phyloP scores from a whole-genome alignment of 2,888 invertebrate species.

The Sphecodes monilicornis region DNA sequence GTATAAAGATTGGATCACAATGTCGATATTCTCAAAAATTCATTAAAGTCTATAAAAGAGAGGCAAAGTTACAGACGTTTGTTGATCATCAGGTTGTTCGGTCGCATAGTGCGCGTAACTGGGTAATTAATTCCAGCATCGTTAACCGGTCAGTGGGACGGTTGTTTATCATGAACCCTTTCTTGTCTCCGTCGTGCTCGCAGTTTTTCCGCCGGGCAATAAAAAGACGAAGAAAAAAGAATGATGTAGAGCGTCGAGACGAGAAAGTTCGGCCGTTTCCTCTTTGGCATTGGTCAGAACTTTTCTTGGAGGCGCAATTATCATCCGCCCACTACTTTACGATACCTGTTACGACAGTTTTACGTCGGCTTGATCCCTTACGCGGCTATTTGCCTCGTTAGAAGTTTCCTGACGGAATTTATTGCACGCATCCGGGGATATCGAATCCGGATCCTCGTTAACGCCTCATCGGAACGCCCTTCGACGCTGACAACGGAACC shows the following conservation, averaged over 20 bases:
- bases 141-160: not conserved
- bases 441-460: conserved; percentile 40
- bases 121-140: conserved; percentile 27
- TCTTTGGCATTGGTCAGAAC: not conserved
- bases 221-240: not conserved
- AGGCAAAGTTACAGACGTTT: not conserved
- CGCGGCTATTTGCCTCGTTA: conserved; percentile 28
- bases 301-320: conserved; percentile 27
- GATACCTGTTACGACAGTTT: conserved; percentile 28
- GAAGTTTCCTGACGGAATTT: conserved; percentile 31
- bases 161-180: not conserved
- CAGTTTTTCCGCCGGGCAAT: not conserved
- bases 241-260: not conserved
- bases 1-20: not conserved
- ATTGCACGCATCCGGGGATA: conserved; percentile 12
- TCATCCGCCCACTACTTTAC: conserved; percentile 33
- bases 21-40: not conserved
- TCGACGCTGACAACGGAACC: conserved; percentile 1
- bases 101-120: not conserved
- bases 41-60: not conserved
- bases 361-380: conserved; percentile 30
- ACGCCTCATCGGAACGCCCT: conserved; percentile 16
- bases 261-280: conserved; percentile 12
- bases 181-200: not conserved
- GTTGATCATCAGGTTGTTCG: not conserved